These are phyloP conservation scores for Diplazon laetatorius DNA, from an alignment of 2,888 invertebrate species.

Conservation along the genomic window DNA sequence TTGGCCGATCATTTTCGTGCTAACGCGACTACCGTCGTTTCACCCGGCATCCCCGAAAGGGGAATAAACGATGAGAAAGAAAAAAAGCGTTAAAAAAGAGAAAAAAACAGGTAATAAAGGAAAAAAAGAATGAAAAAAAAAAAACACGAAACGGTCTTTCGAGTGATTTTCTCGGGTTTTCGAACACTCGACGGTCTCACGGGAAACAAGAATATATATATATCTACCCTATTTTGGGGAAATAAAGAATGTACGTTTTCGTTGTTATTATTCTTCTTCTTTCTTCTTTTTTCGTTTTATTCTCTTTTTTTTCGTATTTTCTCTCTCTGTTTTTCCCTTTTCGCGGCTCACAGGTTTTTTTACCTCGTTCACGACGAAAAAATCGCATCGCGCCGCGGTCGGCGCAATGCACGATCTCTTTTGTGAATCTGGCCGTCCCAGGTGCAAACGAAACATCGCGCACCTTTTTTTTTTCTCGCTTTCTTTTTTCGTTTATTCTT, in stretches of 20 bases:
- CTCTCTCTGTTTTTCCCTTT: conserved; percentile 9
- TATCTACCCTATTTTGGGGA: conserved; percentile 69
- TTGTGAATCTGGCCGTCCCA: conserved; percentile 55
- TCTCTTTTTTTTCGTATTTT: conserved; percentile 8
- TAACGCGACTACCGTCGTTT: neutral
- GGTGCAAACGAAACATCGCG: conserved; percentile 53
- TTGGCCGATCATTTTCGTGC: neutral
- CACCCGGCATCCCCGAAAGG: too few relatives aligned
- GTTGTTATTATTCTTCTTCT: too few relatives aligned
- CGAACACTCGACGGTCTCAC: conserved; percentile 52
- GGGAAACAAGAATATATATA: conserved; percentile 58
- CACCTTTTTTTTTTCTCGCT: conserved; percentile 29
- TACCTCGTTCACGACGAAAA: conserved; percentile 15
- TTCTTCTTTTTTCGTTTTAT: neutral
- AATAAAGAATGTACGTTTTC: conserved; percentile 33
- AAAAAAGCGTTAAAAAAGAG: too few relatives aligned
- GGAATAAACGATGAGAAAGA: conserved; percentile 46
- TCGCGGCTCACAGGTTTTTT: conserved; percentile 6
- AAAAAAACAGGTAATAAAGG: too few relatives aligned
- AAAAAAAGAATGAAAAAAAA: too few relatives aligned
- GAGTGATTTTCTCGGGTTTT: conserved; percentile 71
- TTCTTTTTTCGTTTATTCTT: too few relatives aligned
- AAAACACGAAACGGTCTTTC: conserved; percentile 73
- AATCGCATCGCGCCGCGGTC: neutral
- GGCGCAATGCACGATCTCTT: neutral